Conservation (phyloP, 2,113 vertebrate species). For the human (Homo sapiens) region DNA sequence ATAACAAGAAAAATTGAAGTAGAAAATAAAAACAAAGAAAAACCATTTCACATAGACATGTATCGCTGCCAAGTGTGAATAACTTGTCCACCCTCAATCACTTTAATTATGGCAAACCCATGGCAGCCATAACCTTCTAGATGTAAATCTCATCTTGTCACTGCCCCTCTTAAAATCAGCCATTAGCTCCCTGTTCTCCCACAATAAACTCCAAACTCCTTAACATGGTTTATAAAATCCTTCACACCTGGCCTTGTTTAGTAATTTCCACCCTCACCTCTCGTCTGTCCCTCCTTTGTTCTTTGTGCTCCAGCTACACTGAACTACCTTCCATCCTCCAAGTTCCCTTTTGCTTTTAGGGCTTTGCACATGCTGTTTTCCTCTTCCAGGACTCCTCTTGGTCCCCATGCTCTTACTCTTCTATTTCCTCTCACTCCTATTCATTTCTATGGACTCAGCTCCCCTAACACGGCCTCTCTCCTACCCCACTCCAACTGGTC, state of each 20-base stretch:
- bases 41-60: neutral
- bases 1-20: neutral
- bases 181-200: neutral
- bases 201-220: neutral
- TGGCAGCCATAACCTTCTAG: neutral
- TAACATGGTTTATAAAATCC: neutral
- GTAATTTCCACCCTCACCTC: neutral
- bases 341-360: neutral
- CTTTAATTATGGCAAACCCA: neutral
- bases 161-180: neutral
- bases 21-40: constrained; percentile 17
- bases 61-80: neutral
- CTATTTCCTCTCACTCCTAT: neutral
- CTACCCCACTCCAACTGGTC: neutral
- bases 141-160: neutral
- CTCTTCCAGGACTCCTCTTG: neutral
- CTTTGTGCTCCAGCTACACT: neutral
- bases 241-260: neutral
- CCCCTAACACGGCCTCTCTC: neutral
- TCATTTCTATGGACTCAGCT: constrained; percentile 12
- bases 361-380: neutral
- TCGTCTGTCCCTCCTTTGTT: neutral
- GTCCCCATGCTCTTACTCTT: neutral
- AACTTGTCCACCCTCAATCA: neutral
- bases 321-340: neutral